phyloP scores from a whole-genome alignment of 2,797 vertebrate genomes.

The Cacajao melanocephalus region DNA sequence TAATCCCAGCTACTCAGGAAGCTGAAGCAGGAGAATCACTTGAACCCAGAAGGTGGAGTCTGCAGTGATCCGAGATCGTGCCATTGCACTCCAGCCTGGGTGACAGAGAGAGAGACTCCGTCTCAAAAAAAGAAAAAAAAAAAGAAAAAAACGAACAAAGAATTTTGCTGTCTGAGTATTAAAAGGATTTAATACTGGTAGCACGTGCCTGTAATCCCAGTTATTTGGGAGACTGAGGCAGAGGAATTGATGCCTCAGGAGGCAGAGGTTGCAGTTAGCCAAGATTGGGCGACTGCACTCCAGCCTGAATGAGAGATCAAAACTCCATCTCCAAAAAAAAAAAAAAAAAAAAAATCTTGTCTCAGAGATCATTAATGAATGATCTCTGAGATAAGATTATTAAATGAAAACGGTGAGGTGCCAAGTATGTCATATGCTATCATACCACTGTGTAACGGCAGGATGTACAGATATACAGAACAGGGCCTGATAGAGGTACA shows the following conservation, averaged over 20 bases:
- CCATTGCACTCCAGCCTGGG: too few species aligned
- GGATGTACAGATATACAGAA: not conserved
- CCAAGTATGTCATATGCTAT: not conserved
- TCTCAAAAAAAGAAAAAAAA: too few species aligned
- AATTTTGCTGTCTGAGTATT: not conserved
- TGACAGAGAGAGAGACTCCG: too few species aligned
- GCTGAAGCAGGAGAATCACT: too few species aligned
- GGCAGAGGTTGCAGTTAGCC: too few species aligned
- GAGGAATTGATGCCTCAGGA: too few species aligned
- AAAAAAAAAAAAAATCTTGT: not conserved
- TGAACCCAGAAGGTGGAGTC: too few species aligned
- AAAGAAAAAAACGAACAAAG: not conserved
- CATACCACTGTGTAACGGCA: not conserved
- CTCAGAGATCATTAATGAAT: not conserved
- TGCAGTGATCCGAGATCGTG: too few species aligned
- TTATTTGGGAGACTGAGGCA: not conserved
- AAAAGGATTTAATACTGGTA: not conserved
- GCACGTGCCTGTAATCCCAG: not conserved
- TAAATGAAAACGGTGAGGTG: not conserved
- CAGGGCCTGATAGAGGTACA: not conserved
- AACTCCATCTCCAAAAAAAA: not conserved
- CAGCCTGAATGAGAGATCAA: not conserved
- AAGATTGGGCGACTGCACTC: not conserved
- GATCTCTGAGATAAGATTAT: not conserved
- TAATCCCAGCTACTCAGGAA: too few species aligned